phyloP scores from a whole-genome alignment of 2,888 invertebrate species.

The Ashinkailepas kermadecensis region DNA sequence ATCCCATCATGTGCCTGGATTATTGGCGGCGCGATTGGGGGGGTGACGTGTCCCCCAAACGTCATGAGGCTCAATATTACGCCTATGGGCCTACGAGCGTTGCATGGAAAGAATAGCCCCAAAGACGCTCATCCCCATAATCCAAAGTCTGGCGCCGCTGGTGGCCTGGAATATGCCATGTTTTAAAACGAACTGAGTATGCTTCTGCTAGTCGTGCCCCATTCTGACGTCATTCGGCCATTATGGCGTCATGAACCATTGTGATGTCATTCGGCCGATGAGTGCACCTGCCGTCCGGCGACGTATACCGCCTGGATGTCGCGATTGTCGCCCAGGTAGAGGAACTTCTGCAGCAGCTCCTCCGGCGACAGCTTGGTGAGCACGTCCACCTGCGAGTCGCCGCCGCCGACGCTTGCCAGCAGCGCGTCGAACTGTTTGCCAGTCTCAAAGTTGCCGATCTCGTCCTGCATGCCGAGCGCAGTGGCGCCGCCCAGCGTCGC shows the following conservation, averaged over 20 bases:
- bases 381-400: conserved; percentile 37
- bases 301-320: conserved; percentile 71
- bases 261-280: neutral
- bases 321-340: conserved; percentile 73
- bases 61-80: too few relatives aligned
- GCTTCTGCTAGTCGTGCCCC: neutral
- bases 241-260: too few relatives aligned
- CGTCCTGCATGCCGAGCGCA: conserved; percentile 65
- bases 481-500: conserved; percentile 78
- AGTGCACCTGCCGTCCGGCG: conserved; percentile 48
- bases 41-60: too few relatives aligned
- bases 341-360: conserved; percentile 64
- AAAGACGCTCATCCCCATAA: neutral
- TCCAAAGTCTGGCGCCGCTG: neutral
- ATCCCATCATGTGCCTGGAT: too few relatives aligned
- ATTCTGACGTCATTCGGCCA: neutral
- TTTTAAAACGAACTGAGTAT: neutral
- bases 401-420: conserved; percentile 57
- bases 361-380: conserved; percentile 44
- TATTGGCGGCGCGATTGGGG: too few relatives aligned
- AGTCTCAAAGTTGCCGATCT: conserved; percentile 67
- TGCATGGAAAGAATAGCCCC: neutral
- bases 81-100: too few relatives aligned
- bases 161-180: neutral
- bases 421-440: conserved; percentile 86